Percentiles rank a stretch among this genome's conserved stretches.
Evolutionary conservation across 2,113 vertebrate species (phyloP).

Genomic region (Hydrochoerus hydrochaeris): DNA sequence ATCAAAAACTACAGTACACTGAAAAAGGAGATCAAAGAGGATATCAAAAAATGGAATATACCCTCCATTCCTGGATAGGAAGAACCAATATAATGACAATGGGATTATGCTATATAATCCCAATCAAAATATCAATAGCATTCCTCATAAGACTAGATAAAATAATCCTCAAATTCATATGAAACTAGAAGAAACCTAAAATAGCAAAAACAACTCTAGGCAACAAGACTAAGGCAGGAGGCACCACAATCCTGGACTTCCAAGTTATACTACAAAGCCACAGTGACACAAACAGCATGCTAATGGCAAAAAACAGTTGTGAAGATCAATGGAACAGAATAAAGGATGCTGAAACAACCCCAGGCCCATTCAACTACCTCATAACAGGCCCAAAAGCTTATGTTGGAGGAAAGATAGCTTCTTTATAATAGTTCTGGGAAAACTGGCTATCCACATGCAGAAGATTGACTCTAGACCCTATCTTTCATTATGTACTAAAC

Average conservation of each 20-base stretch:
- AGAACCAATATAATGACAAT: neutral
- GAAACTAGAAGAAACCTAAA: neutral
- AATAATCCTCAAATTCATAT: neutral
- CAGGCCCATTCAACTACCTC: neutral
- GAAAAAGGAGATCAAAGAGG: neutral
- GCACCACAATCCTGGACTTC: neutral
- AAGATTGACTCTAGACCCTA: neutral
- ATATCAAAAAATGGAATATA: neutral
- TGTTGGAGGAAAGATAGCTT: neutral
- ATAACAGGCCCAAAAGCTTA: neutral
- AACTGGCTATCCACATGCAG: neutral
- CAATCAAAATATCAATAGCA: neutral
- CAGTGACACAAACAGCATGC: neutral
- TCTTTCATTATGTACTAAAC: neutral
- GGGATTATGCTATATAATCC: neutral
- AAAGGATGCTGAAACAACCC: neutral
- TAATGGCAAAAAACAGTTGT: neutral
- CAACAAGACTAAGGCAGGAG: neutral
- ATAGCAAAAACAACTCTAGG: neutral
- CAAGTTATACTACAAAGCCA: neutral
- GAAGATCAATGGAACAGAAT: neutral
- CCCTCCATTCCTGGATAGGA: neutral
- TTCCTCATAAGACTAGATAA: neutral
- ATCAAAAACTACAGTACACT: neutral
- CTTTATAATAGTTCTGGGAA: neutral